Evolutionary conservation across 53 echinoderm and acorn worm genomes (phyloP).

Genomic region (Crossaster papposus): DNA sequence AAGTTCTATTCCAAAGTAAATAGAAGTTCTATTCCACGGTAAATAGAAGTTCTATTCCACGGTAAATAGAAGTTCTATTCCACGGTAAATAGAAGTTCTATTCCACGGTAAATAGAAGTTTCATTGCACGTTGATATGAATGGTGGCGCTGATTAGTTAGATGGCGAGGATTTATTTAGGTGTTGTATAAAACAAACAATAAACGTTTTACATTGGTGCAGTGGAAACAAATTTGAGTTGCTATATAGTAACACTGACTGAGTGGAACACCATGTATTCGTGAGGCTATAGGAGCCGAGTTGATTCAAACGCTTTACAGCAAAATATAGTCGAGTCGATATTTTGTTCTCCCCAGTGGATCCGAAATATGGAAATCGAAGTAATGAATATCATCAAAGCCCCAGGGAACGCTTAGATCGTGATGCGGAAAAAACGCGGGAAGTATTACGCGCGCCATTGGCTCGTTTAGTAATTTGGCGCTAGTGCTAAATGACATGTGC

Average conservation of each 20-base stretch:
- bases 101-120: no score
- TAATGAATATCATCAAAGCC: no score
- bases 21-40: no score
- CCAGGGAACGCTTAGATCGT: background rate
- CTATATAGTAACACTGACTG: background rate
- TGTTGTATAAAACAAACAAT: no score
- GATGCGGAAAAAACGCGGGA: constrained; percentile 29
- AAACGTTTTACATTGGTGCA: no score
- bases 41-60: no score
- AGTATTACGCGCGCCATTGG: constrained; percentile 32
- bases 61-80: no score
- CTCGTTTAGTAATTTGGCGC: background rate
- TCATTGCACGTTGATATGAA: no score
- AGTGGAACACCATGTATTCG: background rate
- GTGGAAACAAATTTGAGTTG: background rate
- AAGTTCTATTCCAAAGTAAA: no score
- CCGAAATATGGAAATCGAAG: background rate
- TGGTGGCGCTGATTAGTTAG: no score
- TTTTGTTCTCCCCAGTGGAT: background rate
- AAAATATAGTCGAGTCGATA: background rate
- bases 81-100: no score
- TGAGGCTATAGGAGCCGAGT: background rate
- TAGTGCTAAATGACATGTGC: background rate
- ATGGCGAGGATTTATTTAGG: no score
- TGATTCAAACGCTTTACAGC: background rate